A percentile compares a stretch with the other conserved stretches of the same genome.
Conservation (phyloP, 2,888 invertebrate genomes). For the Lepidonotus clava region DNA sequence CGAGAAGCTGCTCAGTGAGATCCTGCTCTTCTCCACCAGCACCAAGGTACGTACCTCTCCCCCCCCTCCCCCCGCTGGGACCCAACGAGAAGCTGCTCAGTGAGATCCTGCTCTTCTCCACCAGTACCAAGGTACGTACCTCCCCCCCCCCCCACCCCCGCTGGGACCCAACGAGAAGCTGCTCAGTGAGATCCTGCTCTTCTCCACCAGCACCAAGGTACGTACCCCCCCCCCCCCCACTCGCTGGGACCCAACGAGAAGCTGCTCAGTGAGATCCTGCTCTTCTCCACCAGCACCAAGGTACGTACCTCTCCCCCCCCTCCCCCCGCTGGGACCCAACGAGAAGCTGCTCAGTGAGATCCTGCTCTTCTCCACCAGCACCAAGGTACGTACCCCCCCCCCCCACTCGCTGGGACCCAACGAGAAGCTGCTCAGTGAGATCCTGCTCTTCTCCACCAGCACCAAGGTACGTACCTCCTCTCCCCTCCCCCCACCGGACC, state of each 20-base stretch:
- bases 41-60: no score
- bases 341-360: slow-evolving; percentile 63
- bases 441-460: slow-evolving; percentile 59
- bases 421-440: slow-evolving; percentile 62
- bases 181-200: slow-evolving; percentile 62
- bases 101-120: slow-evolving; percentile 61
- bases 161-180: slow-evolving; percentile 60
- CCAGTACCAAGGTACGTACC: slow-evolving; percentile 52
- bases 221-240: slow-evolving; percentile 60
- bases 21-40: slow-evolving; percentile 59
- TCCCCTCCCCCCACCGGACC: slow-evolving; percentile 52
- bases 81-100: slow-evolving; percentile 61
- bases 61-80: slow-evolving; percentile 55
- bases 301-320: no score
- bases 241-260: slow-evolving; percentile 59
- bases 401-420: slow-evolving; percentile 53
- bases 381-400: no score
- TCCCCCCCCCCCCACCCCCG: slow-evolving; percentile 55
- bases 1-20: slow-evolving; percentile 62
- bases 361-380: slow-evolving; percentile 57
- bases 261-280: slow-evolving; percentile 62
- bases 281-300: slow-evolving; percentile 56
- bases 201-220: slow-evolving; percentile 55
- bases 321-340: slow-evolving; percentile 54
- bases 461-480: no score